Evolutionary conservation across 2,797 vertebrate genomes (phyloP).

Genomic region (Pelodytes ibericus): DNA sequence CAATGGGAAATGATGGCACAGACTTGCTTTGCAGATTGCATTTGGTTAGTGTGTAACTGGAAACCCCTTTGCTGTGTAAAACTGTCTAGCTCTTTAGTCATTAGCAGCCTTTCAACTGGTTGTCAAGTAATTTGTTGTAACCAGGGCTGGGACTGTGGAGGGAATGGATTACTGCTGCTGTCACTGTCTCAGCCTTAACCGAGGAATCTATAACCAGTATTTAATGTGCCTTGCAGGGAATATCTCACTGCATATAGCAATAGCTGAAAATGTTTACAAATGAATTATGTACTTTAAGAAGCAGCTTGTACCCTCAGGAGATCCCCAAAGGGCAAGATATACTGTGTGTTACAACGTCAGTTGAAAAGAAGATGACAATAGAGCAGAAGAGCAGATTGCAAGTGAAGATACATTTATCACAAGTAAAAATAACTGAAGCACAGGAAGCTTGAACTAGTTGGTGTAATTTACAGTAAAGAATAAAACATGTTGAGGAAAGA

Average conservation of each 20-base stretch:
- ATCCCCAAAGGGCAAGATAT: conserved; percentile 45
- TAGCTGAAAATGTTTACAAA: conserved; percentile 42
- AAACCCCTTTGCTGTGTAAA: conserved; percentile 49
- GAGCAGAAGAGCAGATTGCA: conserved; percentile 16
- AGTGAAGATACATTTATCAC: conserved; percentile 42
- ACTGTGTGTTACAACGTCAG: conserved; percentile 34
- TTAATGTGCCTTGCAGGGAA: conserved; percentile 56
- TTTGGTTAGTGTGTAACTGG: conserved; percentile 48
- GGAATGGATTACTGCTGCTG: conserved; percentile 59
- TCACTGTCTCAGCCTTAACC: conserved; percentile 57
- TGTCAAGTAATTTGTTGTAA: conserved; percentile 62
- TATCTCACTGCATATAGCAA: conserved; percentile 48
- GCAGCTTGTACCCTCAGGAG: conserved; percentile 34
- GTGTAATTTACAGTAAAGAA: conserved; percentile 26
- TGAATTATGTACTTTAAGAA: conserved; percentile 44
- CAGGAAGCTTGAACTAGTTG: conserved; percentile 3
- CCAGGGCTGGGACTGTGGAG: conserved; percentile 58
- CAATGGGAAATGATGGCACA: no score
- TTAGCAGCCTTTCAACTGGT: conserved; percentile 58
- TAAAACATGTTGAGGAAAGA: conserved; percentile 4
- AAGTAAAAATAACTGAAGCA: conserved; percentile 36
- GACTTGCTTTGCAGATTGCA: no score
- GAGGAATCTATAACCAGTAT: conserved; percentile 58
- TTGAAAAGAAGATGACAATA: conserved; percentile 14
- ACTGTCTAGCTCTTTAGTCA: conserved; percentile 55